These are phyloP conservation scores for Hepsetus odoe DNA, from an alignment of 2,113 vertebrate genomes.

Conservation along the genomic window DNA sequence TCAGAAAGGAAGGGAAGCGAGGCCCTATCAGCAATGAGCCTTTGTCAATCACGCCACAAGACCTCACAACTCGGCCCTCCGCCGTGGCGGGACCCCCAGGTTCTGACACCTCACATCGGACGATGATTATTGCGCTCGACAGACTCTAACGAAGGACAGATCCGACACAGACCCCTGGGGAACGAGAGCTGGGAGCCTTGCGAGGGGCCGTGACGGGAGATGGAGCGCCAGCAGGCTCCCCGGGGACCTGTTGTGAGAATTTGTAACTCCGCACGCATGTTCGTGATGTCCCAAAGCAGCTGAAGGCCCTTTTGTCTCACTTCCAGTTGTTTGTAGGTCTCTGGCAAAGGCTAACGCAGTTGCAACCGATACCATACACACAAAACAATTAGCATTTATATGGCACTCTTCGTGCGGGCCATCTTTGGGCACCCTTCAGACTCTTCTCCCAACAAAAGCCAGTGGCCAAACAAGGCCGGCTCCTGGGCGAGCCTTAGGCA, in stretches of 20 bases:
- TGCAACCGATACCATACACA: constrained; percentile 48
- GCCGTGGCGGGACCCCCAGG: background rate
- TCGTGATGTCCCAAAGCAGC: background rate
- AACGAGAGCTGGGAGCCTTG: background rate
- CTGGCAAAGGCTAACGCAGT: constrained; percentile 42
- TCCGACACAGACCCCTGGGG: background rate
- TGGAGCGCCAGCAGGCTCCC: background rate
- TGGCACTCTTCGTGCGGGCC: constrained; percentile 43
- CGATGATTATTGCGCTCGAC: background rate
- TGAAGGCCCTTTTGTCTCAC: constrained; percentile 45
- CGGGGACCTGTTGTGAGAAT: constrained; percentile 25
- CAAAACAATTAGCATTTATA: constrained; percentile 61
- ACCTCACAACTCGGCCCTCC: background rate
- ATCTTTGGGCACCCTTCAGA: constrained; percentile 40
- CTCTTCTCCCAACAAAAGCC: constrained; percentile 54
- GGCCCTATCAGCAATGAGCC: background rate
- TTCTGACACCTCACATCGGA: background rate
- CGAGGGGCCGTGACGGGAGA: background rate
- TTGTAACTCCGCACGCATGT: constrained; percentile 3
- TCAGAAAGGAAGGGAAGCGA: background rate
- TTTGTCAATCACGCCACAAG: background rate
- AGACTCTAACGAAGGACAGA: background rate
- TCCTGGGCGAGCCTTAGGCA: constrained; percentile 55
- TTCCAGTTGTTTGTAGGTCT: constrained; percentile 39
- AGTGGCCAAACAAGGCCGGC: constrained; percentile 54